A percentile compares a stretch with the other conserved stretches of the same genome.
These are phyloP conservation scores for Aradophagus sp. DNA, from an alignment of 1,140 invertebrate species.

Conservation along the genomic window DNA sequence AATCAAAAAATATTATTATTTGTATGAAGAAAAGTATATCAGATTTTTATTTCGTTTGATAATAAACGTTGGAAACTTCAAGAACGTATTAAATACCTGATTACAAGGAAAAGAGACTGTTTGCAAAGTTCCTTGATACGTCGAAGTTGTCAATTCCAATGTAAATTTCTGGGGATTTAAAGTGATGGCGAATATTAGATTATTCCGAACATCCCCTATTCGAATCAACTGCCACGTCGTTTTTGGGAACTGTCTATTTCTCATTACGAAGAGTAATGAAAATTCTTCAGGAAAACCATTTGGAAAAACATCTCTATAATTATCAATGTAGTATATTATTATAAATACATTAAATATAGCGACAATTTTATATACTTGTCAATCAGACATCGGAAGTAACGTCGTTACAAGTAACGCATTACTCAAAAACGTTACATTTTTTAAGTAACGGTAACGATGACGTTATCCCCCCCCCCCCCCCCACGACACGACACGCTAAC, in stretches of 20 bases:
- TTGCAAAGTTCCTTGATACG: conserved; percentile 78
- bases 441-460: no score
- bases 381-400: no score
- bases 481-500: no score
- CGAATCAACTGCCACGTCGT: conserved; percentile 82
- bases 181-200: conserved; percentile 81
- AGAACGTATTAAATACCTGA: conserved; percentile 63
- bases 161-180: conserved; percentile 79
- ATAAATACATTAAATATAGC: no score
- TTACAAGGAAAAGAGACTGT: conserved; percentile 77
- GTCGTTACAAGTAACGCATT: no score
- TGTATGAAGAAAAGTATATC: no score
- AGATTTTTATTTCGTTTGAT: no score
- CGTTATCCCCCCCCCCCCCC: no score
- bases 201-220: conserved; percentile 77
- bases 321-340: conserved; percentile 2
- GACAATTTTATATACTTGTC: no score
- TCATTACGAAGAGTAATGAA: conserved; percentile 81
- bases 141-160: conserved; percentile 79
- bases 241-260: conserved; percentile 77
- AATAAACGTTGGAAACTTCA: no score
- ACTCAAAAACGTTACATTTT: neutral
- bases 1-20: no score
- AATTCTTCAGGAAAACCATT: conserved; percentile 79
- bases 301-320: conserved; percentile 34